Percentiles rank a stretch among this genome's conserved stretches.
Conservation (phyloP, 2,113 vertebrate species). For the Regulus satrapa region DNA sequence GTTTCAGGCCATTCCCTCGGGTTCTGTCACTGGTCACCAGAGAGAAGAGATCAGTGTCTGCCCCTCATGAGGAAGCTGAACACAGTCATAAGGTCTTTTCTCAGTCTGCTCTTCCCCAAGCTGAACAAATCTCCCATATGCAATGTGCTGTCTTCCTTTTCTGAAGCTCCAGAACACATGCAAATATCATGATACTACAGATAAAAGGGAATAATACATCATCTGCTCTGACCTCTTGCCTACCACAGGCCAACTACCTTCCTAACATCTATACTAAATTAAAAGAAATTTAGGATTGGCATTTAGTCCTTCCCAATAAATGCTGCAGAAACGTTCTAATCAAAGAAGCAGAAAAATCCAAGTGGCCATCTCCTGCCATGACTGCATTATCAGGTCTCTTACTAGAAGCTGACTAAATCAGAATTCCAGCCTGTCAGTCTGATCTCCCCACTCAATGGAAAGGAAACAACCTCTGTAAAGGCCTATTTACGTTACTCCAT, state of each 20-base stretch:
- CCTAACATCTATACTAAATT: background rate
- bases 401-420: background rate
- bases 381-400: background rate
- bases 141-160: fast-evolving
- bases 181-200: background rate
- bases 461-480: background rate
- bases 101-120: background rate
- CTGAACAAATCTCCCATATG: background rate
- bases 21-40: background rate
- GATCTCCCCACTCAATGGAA: background rate
- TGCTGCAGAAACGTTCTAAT: background rate
- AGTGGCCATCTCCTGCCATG: background rate
- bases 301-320: background rate
- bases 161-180: background rate
- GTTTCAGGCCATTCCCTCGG: fast-evolving
- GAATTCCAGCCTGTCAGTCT: background rate
- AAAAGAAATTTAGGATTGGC: background rate
- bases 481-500: fast-evolving
- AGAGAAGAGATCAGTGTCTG: background rate
- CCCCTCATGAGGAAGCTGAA: background rate
- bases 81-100: background rate
- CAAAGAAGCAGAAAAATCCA: background rate
- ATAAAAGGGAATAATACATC: background rate
- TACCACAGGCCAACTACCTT: background rate
- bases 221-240: background rate